These are phyloP conservation scores for Odocoileus virginianus DNA, from an alignment of 2,113 vertebrate species.

Conservation along the genomic window DNA sequence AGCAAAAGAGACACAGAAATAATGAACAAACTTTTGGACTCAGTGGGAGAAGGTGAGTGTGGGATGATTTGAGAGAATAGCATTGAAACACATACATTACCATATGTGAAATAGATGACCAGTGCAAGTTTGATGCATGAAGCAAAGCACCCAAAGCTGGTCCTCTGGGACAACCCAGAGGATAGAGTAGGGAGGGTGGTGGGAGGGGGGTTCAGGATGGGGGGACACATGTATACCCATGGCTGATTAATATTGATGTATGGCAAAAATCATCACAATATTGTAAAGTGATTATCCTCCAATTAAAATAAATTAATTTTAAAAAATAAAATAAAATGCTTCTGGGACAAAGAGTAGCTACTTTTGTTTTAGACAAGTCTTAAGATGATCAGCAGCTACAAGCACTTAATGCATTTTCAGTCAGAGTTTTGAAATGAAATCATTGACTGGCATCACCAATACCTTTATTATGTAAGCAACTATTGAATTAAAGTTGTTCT, in stretches of 20 bases:
- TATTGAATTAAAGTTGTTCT: background rate
- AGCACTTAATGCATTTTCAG: background rate
- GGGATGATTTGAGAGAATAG: background rate
- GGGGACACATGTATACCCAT: background rate
- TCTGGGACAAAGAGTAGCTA: background rate
- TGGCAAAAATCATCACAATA: background rate
- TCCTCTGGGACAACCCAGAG: background rate
- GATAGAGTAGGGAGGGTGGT: background rate
- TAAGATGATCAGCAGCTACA: background rate
- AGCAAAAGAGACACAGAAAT: background rate
- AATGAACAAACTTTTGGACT: background rate
- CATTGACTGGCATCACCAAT: background rate
- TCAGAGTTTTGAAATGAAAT: background rate
- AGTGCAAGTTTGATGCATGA: background rate
- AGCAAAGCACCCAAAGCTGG: background rate
- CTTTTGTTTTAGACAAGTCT: background rate
- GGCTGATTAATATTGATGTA: background rate
- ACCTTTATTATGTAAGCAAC: background rate
- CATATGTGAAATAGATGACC: background rate
- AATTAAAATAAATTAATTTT: background rate
- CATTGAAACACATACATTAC: accelerated
- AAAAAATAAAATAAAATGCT: background rate
- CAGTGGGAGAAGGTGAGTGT: background rate
- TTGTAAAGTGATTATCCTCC: background rate
- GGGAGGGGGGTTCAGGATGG: background rate